A percentile compares a stretch with the other conserved stretches of the same genome.
These are phyloP conservation scores for Ciona savignyi DNA, from an alignment of 23 tunicate species.

Conservation along the genomic window DNA sequence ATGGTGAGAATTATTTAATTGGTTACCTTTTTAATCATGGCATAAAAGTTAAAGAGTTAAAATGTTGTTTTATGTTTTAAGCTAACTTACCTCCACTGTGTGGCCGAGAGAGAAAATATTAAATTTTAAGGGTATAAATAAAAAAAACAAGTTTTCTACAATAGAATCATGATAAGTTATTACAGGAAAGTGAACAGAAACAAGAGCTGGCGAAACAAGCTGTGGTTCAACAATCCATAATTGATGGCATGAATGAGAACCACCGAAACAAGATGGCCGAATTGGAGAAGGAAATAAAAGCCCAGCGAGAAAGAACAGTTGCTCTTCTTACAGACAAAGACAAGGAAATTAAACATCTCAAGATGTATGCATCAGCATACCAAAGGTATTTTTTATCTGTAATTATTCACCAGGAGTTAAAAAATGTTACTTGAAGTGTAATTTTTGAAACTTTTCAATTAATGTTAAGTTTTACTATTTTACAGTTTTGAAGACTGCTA, in stretches of 20 bases:
- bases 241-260: conserved; percentile 35
- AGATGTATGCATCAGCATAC: conserved; percentile 38
- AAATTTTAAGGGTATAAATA: too few species aligned
- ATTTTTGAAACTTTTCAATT: too few species aligned
- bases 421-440: too few species aligned
- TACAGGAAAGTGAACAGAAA: conserved; percentile 31
- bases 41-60: conserved; percentile 26
- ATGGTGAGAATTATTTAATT: conserved; percentile 64
- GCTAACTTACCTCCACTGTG: too few species aligned
- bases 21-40: too few species aligned
- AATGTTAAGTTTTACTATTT: too few species aligned
- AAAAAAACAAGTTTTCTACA: too few species aligned
- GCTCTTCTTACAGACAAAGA: conserved; percentile 79
- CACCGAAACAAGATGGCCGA: conserved; percentile 18
- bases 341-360: conserved; percentile 69
- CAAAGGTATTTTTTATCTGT: conserved; percentile 33
- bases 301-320: conserved; percentile 86
- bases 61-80: background rate
- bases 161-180: too few species aligned
- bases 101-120: too few species aligned
- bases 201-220: conserved; percentile 31
- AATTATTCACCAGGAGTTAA: too few species aligned
- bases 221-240: conserved; percentile 15
- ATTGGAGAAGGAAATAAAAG: conserved; percentile 59
- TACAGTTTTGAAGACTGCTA: too few species aligned